These are phyloP conservation scores for Pholis gunnellus DNA, from an alignment of 2,113 vertebrate genomes.

Conservation along the genomic window DNA sequence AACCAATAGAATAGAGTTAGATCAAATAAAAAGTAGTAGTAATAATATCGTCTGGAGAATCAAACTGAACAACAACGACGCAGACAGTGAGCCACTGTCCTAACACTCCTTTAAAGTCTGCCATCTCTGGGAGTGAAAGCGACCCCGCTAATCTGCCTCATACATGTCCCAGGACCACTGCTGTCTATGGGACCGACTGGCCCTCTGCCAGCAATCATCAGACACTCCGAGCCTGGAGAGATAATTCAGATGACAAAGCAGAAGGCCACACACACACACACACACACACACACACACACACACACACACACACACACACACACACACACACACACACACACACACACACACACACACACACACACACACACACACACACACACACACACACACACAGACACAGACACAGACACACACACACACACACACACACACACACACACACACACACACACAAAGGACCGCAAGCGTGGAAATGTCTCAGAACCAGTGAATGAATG, in stretches of 20 bases:
- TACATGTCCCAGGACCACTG: neutral
- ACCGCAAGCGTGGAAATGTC: neutral
- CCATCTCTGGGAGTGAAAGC: neutral
- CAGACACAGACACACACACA: no score
- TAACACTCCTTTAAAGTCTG: neutral
- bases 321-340: neutral
- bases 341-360: neutral
- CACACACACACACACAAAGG: neutral
- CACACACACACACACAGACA: no score
- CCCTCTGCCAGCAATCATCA: constrained; percentile 21
- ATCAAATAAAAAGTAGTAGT: neutral
- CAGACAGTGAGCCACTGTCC: neutral
- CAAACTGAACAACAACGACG: neutral
- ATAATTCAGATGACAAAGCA: constrained; percentile 32
- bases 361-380: no score
- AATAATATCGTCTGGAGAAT: neutral
- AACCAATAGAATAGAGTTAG: neutral
- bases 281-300: neutral
- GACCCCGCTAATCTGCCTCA: constrained; percentile 5
- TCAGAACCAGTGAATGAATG: neutral
- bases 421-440: neutral
- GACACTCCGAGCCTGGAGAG: neutral
- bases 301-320: neutral
- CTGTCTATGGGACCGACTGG: neutral
- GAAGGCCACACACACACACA: neutral